Evolutionary conservation across 2,888 invertebrate species (phyloP).

Genomic region (Eristalinus sepulchralis): DNA sequence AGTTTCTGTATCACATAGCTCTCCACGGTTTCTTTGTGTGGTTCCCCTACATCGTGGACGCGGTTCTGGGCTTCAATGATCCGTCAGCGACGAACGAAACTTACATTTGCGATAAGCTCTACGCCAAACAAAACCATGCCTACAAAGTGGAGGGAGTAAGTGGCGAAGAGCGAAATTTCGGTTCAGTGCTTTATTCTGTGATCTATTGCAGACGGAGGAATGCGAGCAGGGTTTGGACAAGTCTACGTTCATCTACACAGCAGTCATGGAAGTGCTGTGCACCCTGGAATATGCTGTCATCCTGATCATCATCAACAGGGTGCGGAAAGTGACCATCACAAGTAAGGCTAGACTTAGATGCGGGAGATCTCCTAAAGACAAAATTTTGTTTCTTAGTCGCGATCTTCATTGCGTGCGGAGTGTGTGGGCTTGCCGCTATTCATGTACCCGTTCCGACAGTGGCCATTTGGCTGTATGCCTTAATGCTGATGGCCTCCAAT

Average conservation of each 20-base stretch:
- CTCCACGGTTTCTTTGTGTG: conserved; percentile 77
- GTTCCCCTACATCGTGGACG: conserved; percentile 77
- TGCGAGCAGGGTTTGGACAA: conserved; percentile 74
- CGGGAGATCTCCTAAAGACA: background rate
- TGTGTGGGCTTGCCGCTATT: conserved; percentile 72
- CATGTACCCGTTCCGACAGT: conserved; percentile 72
- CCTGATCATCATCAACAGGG: conserved; percentile 75
- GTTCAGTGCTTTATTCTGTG: background rate
- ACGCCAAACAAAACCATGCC: conserved; percentile 66
- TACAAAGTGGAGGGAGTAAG: conserved; percentile 62
- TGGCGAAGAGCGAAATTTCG: too few species aligned
- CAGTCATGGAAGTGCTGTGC: conserved; percentile 74
- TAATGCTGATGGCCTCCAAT: conserved; percentile 73
- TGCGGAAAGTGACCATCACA: conserved; percentile 75
- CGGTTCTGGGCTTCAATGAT: conserved; percentile 74
- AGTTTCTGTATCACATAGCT: conserved; percentile 72
- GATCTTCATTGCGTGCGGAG: conserved; percentile 71
- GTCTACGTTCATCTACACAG: conserved; percentile 73
- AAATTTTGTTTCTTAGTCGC: conserved; percentile 67
- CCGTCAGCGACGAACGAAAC: conserved; percentile 71
- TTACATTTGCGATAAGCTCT: conserved; percentile 75
- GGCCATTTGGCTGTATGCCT: conserved; percentile 73
- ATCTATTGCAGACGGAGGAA: conserved; percentile 56
- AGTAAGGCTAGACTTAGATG: conserved; percentile 71
- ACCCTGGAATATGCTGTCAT: conserved; percentile 74